Evolutionary conservation across 2,888 invertebrate species (phyloP).

Genomic region (Cistogaster globosa): DNA sequence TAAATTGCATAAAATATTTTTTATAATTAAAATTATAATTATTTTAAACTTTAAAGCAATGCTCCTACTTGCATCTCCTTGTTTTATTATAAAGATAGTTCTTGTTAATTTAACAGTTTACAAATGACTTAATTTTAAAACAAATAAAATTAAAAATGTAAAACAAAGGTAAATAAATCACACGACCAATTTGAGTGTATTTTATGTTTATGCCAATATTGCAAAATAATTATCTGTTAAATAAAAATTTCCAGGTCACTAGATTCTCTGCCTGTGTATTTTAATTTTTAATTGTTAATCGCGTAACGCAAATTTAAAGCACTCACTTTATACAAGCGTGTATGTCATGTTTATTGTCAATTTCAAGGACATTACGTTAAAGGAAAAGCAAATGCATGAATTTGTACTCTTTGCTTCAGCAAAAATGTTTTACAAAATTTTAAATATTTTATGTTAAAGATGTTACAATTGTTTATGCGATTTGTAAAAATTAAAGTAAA

Average conservation of each 20-base stretch:
- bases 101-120: neutral
- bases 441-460: neutral
- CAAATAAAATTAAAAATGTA: neutral
- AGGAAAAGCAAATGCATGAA: neutral
- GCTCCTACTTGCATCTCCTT: too few relatives aligned
- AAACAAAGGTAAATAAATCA: neutral
- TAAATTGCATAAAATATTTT: too few relatives aligned
- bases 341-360: slow-evolving; percentile 30
- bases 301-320: slow-evolving; percentile 14
- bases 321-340: neutral
- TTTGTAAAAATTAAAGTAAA: neutral
- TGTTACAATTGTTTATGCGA: neutral
- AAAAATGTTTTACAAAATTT: neutral
- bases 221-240: slow-evolving; percentile 47
- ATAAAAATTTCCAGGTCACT: slow-evolving; percentile 54
- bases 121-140: slow-evolving; percentile 7
- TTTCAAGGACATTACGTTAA: slow-evolving; percentile 23
- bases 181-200: slow-evolving; percentile 11
- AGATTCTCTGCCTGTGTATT: neutral
- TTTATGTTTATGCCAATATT: slow-evolving; percentile 27
- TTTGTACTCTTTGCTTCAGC: neutral
- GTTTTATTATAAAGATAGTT: too few relatives aligned
- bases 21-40: too few relatives aligned
- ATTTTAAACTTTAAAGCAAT: too few relatives aligned
- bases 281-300: slow-evolving; percentile 26